phyloP scores from a whole-genome alignment of 2,797 vertebrate species.

The Vespertilio murinus region DNA sequence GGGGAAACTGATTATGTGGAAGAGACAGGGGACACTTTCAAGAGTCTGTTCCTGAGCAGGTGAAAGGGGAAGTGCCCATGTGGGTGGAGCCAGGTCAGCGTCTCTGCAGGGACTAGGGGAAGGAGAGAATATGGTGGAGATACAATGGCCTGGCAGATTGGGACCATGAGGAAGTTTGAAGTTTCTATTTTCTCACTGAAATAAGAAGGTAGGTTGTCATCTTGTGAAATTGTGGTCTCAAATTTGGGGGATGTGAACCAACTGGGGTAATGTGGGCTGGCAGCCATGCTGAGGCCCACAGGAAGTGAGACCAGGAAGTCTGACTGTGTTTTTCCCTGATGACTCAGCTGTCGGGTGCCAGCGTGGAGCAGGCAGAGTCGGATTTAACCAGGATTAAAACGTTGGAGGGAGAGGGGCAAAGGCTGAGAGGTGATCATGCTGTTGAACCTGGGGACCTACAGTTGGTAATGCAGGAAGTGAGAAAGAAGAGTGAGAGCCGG shows the following conservation, averaged over 20 bases:
- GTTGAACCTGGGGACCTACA: neutral
- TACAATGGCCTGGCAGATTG: neutral
- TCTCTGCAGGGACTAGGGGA: neutral
- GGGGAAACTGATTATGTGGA: neutral
- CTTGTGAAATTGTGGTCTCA: neutral
- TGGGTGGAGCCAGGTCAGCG: neutral
- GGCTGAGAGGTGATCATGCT: neutral
- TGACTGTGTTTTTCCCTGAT: neutral
- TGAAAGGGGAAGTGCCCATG: neutral
- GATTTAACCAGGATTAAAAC: neutral
- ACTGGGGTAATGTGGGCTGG: neutral
- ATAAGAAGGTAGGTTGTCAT: neutral
- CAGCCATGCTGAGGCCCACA: neutral
- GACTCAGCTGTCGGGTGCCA: neutral
- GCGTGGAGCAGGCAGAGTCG: neutral
- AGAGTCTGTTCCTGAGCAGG: neutral
- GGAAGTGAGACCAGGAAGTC: neutral
- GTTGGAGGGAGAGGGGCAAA: neutral
- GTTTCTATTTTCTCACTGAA: slow-evolving; percentile 24
- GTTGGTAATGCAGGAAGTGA: neutral
- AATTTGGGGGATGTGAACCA: neutral
- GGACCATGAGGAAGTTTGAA: neutral
- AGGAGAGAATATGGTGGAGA: neutral
- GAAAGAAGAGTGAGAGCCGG: neutral
- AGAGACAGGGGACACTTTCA: neutral